These are phyloP conservation scores for Eudemis profundana DNA, from an alignment of 2,888 invertebrate genomes.

Conservation along the genomic window DNA sequence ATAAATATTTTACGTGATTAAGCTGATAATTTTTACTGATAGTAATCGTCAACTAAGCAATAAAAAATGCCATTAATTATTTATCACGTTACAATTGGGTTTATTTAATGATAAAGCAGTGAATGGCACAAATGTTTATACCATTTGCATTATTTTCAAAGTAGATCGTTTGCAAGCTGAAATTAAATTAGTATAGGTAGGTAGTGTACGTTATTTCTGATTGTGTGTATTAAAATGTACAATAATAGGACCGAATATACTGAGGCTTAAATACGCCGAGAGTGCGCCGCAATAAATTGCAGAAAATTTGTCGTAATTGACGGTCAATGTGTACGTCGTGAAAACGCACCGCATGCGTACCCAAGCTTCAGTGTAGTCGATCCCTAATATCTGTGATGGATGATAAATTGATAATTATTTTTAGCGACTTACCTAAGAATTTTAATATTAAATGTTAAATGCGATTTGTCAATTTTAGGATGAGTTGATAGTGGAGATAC, in stretches of 20 bases:
- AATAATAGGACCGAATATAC: too few relatives aligned
- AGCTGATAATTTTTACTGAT: too few relatives aligned
- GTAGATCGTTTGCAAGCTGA: not conserved
- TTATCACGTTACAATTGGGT: not conserved
- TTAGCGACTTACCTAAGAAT: constrained; percentile 6
- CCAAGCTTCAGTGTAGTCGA: too few relatives aligned
- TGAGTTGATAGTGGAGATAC: constrained; percentile 1
- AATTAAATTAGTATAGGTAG: too few relatives aligned
- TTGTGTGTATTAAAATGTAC: not conserved
- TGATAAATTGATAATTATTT: constrained; percentile 6
- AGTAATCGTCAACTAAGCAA: not conserved
- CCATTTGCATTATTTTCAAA: not conserved
- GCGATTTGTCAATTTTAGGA: constrained; percentile 2
- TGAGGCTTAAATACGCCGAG: too few relatives aligned
- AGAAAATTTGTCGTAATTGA: too few relatives aligned
- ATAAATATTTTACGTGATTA: too few relatives aligned
- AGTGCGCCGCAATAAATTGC: too few relatives aligned
- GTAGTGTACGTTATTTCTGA: not conserved
- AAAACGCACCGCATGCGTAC: too few relatives aligned
- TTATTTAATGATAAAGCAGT: not conserved
- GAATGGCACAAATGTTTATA: not conserved
- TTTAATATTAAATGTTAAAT: constrained; percentile 2
- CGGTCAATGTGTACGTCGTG: too few relatives aligned
- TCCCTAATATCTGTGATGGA: constrained; percentile 29
- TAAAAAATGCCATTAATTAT: not conserved